Percentiles rank a stretch among this genome's conserved stretches.
Evolutionary conservation across 1,140 invertebrate genomes (phyloP).

Genomic region (Hyles euphorbiae): DNA sequence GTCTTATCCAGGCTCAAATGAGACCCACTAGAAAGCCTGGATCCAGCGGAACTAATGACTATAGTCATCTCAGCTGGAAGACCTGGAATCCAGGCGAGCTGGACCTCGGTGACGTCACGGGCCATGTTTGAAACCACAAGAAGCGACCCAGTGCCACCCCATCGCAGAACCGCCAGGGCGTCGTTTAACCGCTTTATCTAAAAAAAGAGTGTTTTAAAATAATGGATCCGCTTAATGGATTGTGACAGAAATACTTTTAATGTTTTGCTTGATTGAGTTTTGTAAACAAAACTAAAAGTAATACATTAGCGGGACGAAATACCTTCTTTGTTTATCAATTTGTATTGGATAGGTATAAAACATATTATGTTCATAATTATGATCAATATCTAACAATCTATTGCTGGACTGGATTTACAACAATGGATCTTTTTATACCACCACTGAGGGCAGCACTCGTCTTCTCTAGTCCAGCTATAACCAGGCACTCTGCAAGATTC

Average conservation of each 20-base stretch:
- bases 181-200: slow-evolving; percentile 52
- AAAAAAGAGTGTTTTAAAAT: slow-evolving; percentile 16
- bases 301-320: no score
- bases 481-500: no score
- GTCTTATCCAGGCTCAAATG: slow-evolving; percentile 43
- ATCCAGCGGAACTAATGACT: slow-evolving; percentile 46
- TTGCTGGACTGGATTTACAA: no score
- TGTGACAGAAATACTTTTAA: background rate
- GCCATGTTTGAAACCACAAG: slow-evolving; percentile 49
- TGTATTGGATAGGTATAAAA: no score
- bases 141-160: slow-evolving; percentile 53
- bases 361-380: no score
- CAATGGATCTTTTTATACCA: no score
- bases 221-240: background rate
- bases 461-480: no score
- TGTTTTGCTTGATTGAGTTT: background rate
- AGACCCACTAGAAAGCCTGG: slow-evolving; percentile 34
- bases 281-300: no score
- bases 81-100: slow-evolving; percentile 50
- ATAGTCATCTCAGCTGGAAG: slow-evolving; percentile 55
- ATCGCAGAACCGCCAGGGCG: slow-evolving; percentile 45
- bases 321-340: no score
- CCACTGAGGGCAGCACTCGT: no score
- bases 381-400: no score
- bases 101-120: slow-evolving; percentile 32